Base-by-base conservation (phyloP, 2,797 vertebrate genomes). In the Etheostoma perlongum region DNA sequence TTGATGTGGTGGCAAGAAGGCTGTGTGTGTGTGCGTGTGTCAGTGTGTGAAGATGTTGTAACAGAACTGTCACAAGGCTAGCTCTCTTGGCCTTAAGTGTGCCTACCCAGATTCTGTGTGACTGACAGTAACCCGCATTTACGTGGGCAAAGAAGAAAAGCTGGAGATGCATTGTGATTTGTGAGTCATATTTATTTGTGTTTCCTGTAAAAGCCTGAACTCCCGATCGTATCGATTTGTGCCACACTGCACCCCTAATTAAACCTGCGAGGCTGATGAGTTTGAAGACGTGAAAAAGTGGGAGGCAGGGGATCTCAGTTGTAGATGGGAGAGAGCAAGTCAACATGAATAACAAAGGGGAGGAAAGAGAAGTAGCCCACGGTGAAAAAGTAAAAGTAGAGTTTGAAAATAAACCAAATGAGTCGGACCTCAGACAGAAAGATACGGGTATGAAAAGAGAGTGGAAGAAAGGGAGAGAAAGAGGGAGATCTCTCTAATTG, bases 401-500 rank as follows among this genome's bases (percentile, higher is more conserved):
- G 70, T 84, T 82, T 87, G 74, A 79, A 86, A 76, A 84, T 73
- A 69, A 67, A 83, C 51, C 59, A 74, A 83, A 74, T 66, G 75
- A 74, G 74, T 82, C 1, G 14, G 11, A 46, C 48, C 59, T 75
- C 55, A 25, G 74, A 88, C 40, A 46, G 76, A 79, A 78, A 89
- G 88, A 92, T 71, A 79, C 21, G 30, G 36, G 54, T 68, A 59
- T 79, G 71, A 85, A 83, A 86, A 77, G 74, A 76, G 61, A 74
- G 36, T 11, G 36, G 36, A 11, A 40, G 36, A 11, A 60, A 86
- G 67, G 82, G 74, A 81, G 76, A 83, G 83, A 84, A 71, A 85
- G 73, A 84, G 79, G 68, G 71, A 85, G 79, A 74, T 88, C 78
- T 92, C 90, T 94, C 89, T 95, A 94, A 95, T 94, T 94, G 91